phyloP scores from a whole-genome alignment of 1,140 invertebrate species.

The Papilio polytes region DNA sequence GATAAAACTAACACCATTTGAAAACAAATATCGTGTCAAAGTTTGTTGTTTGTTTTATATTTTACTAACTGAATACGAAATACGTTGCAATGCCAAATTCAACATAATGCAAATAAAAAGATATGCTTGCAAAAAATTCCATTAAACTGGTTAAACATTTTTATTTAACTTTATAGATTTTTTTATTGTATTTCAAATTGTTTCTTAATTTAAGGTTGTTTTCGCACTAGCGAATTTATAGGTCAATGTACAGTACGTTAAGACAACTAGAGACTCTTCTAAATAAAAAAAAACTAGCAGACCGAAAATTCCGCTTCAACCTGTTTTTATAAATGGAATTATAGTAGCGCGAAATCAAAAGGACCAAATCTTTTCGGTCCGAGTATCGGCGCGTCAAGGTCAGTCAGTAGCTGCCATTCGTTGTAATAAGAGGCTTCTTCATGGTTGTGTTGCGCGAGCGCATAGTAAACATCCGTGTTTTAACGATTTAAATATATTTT shows the following conservation, averaged over 20 bases:
- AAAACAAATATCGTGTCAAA: neutral
- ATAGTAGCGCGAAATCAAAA: neutral
- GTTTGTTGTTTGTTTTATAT: neutral
- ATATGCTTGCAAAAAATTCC: too few relatives aligned
- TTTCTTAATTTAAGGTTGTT: slow-evolving; percentile 37
- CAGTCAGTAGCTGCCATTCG: slow-evolving; percentile 29
- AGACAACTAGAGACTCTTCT: slow-evolving; percentile 1
- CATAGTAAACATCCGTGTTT: neutral
- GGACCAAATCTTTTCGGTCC: slow-evolving; percentile 20
- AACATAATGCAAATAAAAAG: neutral
- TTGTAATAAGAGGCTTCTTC: slow-evolving; percentile 34
- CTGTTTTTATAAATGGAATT: neutral
- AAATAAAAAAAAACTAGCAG: slow-evolving; percentile 13
- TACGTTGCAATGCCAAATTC: neutral
- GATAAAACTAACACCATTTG: neutral
- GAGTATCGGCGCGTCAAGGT: slow-evolving; percentile 27
- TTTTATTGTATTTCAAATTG: neutral
- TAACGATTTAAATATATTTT: neutral
- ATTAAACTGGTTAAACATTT: too few relatives aligned
- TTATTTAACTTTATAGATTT: neutral
- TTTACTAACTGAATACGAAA: neutral
- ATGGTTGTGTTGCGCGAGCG: slow-evolving; percentile 21
- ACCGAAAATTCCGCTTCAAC: neutral
- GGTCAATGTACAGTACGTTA: slow-evolving; percentile 53
- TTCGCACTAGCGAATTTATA: slow-evolving; percentile 44